Evolutionary conservation across 2,888 invertebrate genomes (phyloP), one percentile per base, ranked within the genome.

Genomic region (Morpho deidamia): DNA sequence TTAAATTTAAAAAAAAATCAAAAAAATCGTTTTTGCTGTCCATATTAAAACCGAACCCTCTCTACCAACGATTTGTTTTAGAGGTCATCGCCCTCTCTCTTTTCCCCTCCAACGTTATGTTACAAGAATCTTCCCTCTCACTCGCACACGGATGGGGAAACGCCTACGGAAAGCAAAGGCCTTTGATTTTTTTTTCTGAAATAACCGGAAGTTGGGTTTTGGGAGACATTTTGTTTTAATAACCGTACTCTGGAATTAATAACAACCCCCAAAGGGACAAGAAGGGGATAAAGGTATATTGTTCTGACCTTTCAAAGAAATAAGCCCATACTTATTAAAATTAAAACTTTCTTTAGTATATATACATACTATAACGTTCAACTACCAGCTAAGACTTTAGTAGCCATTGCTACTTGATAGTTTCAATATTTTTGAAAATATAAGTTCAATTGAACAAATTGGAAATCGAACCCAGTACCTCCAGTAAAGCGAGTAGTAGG

Each of bases 1-100:
- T 38, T 40, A 45, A 41, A 49, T 14, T 14, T 14, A 4, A 14
- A 23, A 56, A 51, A 53, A 51, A 53, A n/a, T n/a, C n/a, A 44
- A 40, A 45, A 40, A 7, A 3, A 42, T 59, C 59, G 70, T 59
- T 71, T 81, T 68, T 83, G 77, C 78, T 63, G 68, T 72, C 87
- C 58, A 67, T 89, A 83, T 85, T 67, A 74, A 78, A 83, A 80
- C 82, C 83, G 81, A 86, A 86, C 86, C 88, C 86, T 85, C 82
- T 79, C 79, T 81, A 78, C 80, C 75, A 74, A 73, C 88, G 87
- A 87, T 89, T 87, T 87, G 88, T 87, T 88, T 87, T 83, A 88
- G 81, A 84, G 88, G 88, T 88, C 88, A 76, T 87, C 84, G 84
- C 78, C 86, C 86, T 79, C 74, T 60, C 63, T 65, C 72, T 67